phyloP scores from a whole-genome alignment of 2,888 invertebrate species.

The Lasiommata megera region DNA sequence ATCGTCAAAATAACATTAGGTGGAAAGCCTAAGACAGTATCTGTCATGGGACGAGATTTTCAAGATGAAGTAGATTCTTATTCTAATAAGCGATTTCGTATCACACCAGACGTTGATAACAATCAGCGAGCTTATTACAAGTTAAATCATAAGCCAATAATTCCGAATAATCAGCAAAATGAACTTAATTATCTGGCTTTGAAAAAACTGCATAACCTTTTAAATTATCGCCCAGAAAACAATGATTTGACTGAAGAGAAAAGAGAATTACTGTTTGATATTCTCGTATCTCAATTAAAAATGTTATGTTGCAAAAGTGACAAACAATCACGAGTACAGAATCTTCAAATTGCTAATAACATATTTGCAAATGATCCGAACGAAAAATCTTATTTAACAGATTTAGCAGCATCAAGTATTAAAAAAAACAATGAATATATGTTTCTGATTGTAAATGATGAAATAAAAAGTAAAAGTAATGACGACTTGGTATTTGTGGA shows the following conservation, averaged over 20 bases:
- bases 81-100: conserved; percentile 33
- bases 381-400: conserved; percentile 14
- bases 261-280: conserved; percentile 64
- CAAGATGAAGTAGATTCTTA: conserved; percentile 12
- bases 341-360: conserved; percentile 39
- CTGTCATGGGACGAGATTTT: conserved; percentile 12
- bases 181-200: conserved; percentile 54
- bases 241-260: conserved; percentile 45
- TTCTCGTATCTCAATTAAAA: conserved; percentile 65
- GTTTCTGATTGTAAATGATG: conserved; percentile 70
- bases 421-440: conserved; percentile 51
- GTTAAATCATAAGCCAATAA: conserved; percentile 57
- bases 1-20: conserved; percentile 45
- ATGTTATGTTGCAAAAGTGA: conserved; percentile 61
- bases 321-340: conserved; percentile 34
- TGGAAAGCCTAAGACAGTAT: conserved; percentile 11
- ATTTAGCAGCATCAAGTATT: conserved; percentile 3
- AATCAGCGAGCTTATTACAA: conserved; percentile 48
- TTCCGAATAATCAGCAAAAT: conserved; percentile 43
- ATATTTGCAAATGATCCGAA: conserved; percentile 29
- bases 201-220: conserved; percentile 57
- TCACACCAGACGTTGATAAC: conserved; percentile 35
- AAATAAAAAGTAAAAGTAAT: conserved; percentile 57
- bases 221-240: conserved; percentile 48
- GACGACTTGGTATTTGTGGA: conserved; percentile 65